These are phyloP conservation scores for Ctenoplectra terminalis DNA, from an alignment of 1,140 invertebrate species.

Conservation along the genomic window DNA sequence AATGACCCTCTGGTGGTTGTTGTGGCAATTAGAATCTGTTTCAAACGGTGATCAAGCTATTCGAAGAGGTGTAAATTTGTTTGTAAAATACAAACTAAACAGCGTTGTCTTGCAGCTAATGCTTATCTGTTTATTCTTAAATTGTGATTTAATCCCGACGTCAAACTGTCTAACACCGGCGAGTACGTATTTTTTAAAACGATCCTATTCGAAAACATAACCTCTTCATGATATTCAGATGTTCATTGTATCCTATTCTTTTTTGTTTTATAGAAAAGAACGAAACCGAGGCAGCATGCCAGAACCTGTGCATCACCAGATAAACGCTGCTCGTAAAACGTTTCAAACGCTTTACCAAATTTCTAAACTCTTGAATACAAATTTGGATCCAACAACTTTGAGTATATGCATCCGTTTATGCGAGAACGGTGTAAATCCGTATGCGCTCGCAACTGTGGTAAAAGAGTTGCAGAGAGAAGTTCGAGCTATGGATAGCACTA, in stretches of 20 bases:
- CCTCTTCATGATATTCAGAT: not conserved
- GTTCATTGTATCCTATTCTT: not conserved
- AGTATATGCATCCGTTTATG: constrained; percentile 92
- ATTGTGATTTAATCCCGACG: not conserved
- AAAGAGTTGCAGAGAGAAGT: constrained; percentile 88
- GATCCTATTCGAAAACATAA: constrained; percentile 1
- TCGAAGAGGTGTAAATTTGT: not conserved
- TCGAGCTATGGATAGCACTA: constrained; percentile 70
- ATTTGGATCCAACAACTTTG: constrained; percentile 91
- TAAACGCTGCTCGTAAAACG: constrained; percentile 87
- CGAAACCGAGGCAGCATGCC: constrained; percentile 78
- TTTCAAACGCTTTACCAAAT: constrained; percentile 90
- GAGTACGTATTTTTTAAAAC: constrained; percentile 43
- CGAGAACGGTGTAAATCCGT: constrained; percentile 93
- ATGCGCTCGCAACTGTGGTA: constrained; percentile 90
- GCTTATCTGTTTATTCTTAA: not conserved
- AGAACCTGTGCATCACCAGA: constrained; percentile 82
- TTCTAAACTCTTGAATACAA: constrained; percentile 91
- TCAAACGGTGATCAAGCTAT: not conserved
- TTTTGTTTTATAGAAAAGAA: constrained; percentile 72
- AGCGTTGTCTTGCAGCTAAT: no score
- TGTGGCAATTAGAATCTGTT: not conserved
- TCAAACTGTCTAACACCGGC: constrained; percentile 52
- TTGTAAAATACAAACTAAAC: not conserved
- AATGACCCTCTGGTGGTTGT: not conserved